These are phyloP conservation scores for Aleadryas rufinucha DNA, from an alignment of 2,113 vertebrate genomes.

Conservation along the genomic window DNA sequence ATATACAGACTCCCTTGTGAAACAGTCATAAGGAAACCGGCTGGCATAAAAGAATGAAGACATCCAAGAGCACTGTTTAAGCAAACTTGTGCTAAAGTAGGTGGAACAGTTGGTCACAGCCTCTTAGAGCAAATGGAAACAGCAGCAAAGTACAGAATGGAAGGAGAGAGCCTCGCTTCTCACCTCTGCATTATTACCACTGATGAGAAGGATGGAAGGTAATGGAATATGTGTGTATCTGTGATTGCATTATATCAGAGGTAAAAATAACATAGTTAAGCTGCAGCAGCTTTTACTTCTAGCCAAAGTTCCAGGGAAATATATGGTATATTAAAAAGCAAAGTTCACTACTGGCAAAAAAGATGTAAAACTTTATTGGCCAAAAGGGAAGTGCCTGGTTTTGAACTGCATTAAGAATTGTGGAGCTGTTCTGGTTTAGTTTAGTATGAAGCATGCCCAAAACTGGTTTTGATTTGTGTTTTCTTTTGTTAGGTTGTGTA, in stretches of 20 bases:
- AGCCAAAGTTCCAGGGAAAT: background rate
- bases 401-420: background rate
- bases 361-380: background rate
- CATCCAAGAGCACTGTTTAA: background rate
- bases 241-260: fast-evolving
- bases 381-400: background rate
- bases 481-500: background rate
- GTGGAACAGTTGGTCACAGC: background rate
- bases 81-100: background rate
- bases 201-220: background rate
- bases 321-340: background rate
- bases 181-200: background rate
- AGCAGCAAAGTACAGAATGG: background rate
- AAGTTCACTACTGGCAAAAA: background rate
- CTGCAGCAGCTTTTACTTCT: background rate
- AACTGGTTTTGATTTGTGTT: background rate
- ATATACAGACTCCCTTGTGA: background rate
- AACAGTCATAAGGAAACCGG: background rate
- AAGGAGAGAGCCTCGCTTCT: background rate
- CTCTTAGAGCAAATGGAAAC: background rate
- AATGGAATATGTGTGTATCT: background rate
- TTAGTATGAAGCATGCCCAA: background rate
- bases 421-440: background rate
- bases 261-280: background rate
- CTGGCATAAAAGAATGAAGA: background rate